Percentiles rank a stretch among this genome's conserved stretches.
These are phyloP conservation scores for Bursaphelenchus okinawaensis DNA, from an alignment of 2,888 invertebrate species.

Conservation along the genomic window DNA sequence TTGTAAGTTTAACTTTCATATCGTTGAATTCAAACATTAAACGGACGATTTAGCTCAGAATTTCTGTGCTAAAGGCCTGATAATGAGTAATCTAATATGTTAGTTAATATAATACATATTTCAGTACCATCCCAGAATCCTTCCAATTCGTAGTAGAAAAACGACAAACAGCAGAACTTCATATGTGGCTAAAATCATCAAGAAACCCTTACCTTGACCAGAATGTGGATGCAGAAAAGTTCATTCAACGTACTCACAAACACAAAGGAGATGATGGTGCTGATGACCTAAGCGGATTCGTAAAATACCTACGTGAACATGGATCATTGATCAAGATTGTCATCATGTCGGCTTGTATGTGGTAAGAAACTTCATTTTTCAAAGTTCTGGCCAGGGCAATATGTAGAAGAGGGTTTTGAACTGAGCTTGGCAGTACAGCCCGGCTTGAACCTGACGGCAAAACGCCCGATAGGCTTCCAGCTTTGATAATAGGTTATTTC, in stretches of 20 bases:
- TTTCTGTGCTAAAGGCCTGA: too few species aligned
- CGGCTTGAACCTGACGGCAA: too few species aligned
- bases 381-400: too few species aligned
- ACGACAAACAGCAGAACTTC: neutral
- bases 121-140: slow-evolving; percentile 9
- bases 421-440: too few species aligned
- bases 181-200: slow-evolving; percentile 5
- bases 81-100: neutral
- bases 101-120: neutral
- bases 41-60: too few species aligned
- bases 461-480: too few species aligned
- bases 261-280: neutral
- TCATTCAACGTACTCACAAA: neutral
- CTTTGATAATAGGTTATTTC: neutral
- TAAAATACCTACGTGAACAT: neutral
- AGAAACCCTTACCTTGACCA: neutral
- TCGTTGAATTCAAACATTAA: too few species aligned
- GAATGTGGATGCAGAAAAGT: neutral
- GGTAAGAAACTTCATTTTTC: too few species aligned
- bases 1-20: neutral
- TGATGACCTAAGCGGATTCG: neutral
- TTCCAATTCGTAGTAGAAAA: slow-evolving; percentile 10
- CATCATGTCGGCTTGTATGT: neutral
- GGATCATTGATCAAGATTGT: neutral
- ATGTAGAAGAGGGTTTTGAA: too few species aligned